A percentile compares a stretch with the other conserved stretches of the same genome.
phyloP scores from a whole-genome alignment of 2,113 vertebrate genomes.

The Podarcis muralis region DNA sequence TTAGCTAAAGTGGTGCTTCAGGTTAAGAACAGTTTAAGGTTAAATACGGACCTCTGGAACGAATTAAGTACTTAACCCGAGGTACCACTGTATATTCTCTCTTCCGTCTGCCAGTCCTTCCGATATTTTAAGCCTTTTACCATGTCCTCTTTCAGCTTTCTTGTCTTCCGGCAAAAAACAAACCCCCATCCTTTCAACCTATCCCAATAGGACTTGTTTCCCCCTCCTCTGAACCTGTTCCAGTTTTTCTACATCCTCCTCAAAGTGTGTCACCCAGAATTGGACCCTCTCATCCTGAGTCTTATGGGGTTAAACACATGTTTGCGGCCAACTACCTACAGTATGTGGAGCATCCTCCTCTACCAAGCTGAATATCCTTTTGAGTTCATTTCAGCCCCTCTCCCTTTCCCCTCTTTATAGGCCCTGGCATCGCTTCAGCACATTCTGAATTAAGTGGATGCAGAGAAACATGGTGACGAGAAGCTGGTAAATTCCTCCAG shows the following conservation, averaged over 20 bases:
- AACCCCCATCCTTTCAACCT: no score
- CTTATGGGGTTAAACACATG: background rate
- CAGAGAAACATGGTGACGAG: slow-evolving; percentile 12
- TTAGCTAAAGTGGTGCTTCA: no score
- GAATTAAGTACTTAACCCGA: no score
- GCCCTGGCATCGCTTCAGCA: slow-evolving; percentile 21
- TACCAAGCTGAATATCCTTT: background rate
- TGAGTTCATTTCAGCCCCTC: background rate
- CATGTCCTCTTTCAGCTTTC: background rate
- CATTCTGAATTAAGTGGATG: slow-evolving; percentile 32
- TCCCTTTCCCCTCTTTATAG: slow-evolving; percentile 10
- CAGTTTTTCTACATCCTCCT: background rate
- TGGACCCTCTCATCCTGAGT: background rate
- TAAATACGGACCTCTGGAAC: no score
- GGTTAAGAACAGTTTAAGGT: no score
- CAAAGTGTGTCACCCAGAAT: background rate
- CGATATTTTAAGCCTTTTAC: background rate
- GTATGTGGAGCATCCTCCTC: background rate
- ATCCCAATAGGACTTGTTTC: background rate
- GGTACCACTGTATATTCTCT: no score
- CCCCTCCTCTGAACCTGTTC: background rate
- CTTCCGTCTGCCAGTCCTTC: background rate
- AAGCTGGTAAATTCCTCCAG: slow-evolving; percentile 30
- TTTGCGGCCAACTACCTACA: background rate
- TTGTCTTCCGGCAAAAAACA: background rate